phyloP scores from a whole-genome alignment of 2,888 invertebrate species.

The Euzetes globulus region DNA sequence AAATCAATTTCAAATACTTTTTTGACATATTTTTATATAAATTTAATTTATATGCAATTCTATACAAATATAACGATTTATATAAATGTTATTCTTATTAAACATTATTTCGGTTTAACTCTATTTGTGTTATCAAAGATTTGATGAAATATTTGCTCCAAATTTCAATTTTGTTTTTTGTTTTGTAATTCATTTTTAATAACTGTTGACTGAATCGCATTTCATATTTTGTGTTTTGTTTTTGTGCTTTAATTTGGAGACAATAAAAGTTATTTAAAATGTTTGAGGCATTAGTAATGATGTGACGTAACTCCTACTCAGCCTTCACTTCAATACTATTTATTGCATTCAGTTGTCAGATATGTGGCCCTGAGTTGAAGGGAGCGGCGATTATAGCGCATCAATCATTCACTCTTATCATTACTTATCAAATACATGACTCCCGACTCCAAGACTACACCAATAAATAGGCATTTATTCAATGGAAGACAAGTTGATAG shows the following conservation, averaged over 20 bases:
- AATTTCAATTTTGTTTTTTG: not conserved
- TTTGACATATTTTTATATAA: not conserved
- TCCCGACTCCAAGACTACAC: not conserved
- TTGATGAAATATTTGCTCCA: not conserved
- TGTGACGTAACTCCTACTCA: not conserved
- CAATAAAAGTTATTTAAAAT: not conserved
- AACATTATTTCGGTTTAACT: not conserved
- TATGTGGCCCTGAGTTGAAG: not conserved
- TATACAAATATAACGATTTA: not conserved
- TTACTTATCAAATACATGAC: not conserved
- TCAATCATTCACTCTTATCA: not conserved
- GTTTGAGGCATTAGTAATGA: not conserved
- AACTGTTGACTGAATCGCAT: not conserved
- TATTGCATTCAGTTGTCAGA: not conserved
- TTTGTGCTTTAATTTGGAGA: not conserved
- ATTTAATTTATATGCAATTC: not conserved
- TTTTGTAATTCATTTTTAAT: not conserved
- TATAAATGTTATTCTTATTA: conserved; percentile 6
- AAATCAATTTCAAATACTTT: not conserved
- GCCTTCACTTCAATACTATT: not conserved
- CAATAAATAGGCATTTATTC: too few species aligned
- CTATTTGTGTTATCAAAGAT: not conserved
- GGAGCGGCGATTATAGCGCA: conserved; percentile 3
- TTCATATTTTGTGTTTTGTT: not conserved
- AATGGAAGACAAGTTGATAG: too few species aligned